Base-by-base conservation (phyloP, 2,113 vertebrate genomes). In the Coracopsis vasa region DNA sequence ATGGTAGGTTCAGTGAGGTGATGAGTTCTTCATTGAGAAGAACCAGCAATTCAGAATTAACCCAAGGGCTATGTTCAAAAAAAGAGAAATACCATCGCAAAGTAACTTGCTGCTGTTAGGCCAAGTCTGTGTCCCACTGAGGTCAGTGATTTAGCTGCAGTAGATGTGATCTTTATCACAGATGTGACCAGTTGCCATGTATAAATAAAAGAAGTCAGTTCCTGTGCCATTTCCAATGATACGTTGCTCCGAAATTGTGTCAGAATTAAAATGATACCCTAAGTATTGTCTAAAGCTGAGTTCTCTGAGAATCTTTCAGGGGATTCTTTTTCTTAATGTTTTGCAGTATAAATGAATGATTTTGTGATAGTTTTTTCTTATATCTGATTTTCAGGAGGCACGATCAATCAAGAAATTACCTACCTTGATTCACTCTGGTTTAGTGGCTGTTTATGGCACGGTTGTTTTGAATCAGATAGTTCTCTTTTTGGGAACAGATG, bases 401-500 rank as follows among this genome's bases (percentile, higher is more conserved):
- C 51, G 0, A 37, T 98, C 98, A 7, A 92, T 97, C 50, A 96
- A 79, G 7, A 96, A 98, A 27, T 92, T 98, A 28, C 96, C 98
- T 37, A 97, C 97, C 48, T 80, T 98, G 97, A 96, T 86, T 86
- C 97, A 98, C 90, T 98, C 97, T 48, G 96, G 97, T 96, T 98
- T 99, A 97, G 98, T 97, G 37, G 98, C 98, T 16, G 98, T 99
- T 80, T 98, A 98, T 96, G 98, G 98, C 48, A 98, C 98, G 35
- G 98, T 97, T 89, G 97, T 98, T 54, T 94, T 97, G 42, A 97
- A 97, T 93, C 98, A 97, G 97, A 95, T 97, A 37, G 98, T 99
- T 94, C 96, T 99, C 65, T 99, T 99, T 96, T 97, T 99, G 88
- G 99, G 99, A 81, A 99, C 99, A 31, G 97, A 94, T 92, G 97